phyloP scores from a whole-genome alignment of 2,797 vertebrate genomes.

The Schizopygopsis malacanthus region DNA sequence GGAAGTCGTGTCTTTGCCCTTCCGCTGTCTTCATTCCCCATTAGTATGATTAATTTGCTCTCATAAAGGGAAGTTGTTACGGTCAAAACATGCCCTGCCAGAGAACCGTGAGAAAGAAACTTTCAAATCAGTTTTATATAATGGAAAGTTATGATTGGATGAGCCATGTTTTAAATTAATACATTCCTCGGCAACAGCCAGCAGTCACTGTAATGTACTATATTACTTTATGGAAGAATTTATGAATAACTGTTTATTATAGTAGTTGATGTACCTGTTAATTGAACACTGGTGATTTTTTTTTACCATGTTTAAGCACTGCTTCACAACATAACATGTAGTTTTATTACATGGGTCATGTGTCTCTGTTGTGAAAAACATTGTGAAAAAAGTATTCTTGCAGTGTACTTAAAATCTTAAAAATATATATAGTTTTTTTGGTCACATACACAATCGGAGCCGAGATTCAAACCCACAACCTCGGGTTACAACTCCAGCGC shows the following conservation, averaged over 20 bases:
- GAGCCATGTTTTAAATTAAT: neutral
- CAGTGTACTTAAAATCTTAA: neutral
- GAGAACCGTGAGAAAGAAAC: neutral
- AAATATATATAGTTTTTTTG: neutral
- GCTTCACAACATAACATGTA: neutral
- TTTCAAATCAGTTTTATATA: neutral
- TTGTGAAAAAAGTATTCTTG: neutral
- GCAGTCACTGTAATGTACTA: neutral
- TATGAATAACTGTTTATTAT: too few species aligned
- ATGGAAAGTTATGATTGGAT: neutral
- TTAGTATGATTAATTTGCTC: slow-evolving; percentile 3
- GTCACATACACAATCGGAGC: too few species aligned
- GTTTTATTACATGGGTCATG: neutral
- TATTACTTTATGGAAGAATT: neutral
- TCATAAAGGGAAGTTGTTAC: neutral
- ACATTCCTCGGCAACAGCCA: too few species aligned
- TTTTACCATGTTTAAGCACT: neutral
- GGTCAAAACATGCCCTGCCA: slow-evolving; percentile 10
- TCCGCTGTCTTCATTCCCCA: slow-evolving; percentile 7
- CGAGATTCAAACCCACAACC: too few species aligned
- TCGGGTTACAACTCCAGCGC: too few species aligned
- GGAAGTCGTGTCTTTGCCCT: slow-evolving; percentile 12
- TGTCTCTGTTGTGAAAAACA: neutral
- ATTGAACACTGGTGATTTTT: neutral
- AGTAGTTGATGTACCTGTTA: too few species aligned